Conservation (phyloP, 2,797 vertebrate genomes). For the Falco naumanni region DNA sequence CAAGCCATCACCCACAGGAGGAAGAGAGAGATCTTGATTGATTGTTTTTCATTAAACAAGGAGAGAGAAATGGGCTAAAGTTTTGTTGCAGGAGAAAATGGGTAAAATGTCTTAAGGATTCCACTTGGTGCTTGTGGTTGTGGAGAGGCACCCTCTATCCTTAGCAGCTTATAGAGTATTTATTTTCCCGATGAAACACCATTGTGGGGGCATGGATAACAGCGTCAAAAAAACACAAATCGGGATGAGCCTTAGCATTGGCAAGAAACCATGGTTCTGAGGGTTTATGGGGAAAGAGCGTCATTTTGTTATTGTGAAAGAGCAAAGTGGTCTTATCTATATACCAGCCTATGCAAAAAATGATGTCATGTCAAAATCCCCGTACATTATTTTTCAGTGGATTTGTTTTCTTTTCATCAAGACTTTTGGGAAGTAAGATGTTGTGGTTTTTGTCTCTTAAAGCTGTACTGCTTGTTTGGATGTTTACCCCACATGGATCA, state of each 20-base stretch:
- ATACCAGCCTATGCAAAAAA: not conserved
- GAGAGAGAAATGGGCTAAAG: not conserved
- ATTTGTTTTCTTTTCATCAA: not conserved
- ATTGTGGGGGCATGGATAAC: not conserved
- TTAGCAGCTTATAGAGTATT: not conserved
- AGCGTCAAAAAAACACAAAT: not conserved
- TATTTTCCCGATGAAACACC: not conserved
- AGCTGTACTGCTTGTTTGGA: not conserved
- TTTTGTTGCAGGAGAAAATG: not conserved
- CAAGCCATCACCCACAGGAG: not conserved
- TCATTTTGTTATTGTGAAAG: not conserved
- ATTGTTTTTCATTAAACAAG: not conserved
- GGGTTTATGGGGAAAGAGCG: not conserved
- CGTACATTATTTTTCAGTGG: not conserved
- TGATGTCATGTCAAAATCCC: not conserved
- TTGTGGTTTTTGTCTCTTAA: not conserved
- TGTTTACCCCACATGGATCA: not conserved
- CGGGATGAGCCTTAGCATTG: not conserved
- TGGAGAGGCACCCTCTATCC: not conserved
- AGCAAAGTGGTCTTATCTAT: not conserved
- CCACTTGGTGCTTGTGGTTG: not conserved
- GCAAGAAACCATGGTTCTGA: not conserved
- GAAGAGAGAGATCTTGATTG: not conserved
- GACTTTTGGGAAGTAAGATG: slow-evolving; percentile 8
- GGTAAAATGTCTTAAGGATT: not conserved